Evolutionary conservation across 2,113 vertebrate genomes (phyloP).

Genomic region (Cephalophus harveyi): DNA sequence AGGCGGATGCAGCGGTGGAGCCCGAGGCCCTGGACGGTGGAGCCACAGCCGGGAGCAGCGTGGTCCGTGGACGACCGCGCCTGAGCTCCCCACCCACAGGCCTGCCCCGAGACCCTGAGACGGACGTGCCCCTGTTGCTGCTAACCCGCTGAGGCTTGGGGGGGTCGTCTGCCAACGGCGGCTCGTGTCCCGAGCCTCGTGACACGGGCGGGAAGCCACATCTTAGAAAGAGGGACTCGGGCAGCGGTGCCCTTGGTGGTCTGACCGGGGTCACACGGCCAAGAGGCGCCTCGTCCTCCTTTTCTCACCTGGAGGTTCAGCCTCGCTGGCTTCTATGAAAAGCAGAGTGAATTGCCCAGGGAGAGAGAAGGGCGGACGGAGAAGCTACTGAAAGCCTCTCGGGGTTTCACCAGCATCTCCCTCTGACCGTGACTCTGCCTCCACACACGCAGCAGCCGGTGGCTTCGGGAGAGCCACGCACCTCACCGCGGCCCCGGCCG

Average conservation of each 20-base stretch:
- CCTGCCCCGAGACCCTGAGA: neutral
- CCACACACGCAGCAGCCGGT: accelerated
- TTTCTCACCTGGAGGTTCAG: neutral
- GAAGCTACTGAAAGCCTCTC: neutral
- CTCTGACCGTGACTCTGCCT: neutral
- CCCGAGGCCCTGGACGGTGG: neutral
- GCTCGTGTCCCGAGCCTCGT: neutral
- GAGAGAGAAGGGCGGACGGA: neutral
- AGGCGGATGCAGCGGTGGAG: neutral
- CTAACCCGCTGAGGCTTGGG: neutral
- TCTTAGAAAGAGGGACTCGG: neutral
- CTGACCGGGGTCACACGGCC: neutral
- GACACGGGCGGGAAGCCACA: neutral
- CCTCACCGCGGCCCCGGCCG: accelerated
- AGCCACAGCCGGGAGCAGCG: neutral
- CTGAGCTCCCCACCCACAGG: accelerated
- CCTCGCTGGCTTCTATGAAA: neutral
- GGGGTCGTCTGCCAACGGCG: neutral
- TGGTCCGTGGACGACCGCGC: accelerated
- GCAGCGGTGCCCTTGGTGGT: neutral
- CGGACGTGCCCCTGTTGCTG: neutral
- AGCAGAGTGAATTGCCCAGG: neutral
- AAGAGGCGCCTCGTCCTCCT: neutral
- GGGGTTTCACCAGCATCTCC: neutral
- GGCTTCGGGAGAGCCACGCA: neutral